Percentiles rank a stretch among this genome's conserved stretches.
Evolutionary conservation across 2,888 invertebrate species (phyloP).

Genomic region (Phytoseiulus persimilis): DNA sequence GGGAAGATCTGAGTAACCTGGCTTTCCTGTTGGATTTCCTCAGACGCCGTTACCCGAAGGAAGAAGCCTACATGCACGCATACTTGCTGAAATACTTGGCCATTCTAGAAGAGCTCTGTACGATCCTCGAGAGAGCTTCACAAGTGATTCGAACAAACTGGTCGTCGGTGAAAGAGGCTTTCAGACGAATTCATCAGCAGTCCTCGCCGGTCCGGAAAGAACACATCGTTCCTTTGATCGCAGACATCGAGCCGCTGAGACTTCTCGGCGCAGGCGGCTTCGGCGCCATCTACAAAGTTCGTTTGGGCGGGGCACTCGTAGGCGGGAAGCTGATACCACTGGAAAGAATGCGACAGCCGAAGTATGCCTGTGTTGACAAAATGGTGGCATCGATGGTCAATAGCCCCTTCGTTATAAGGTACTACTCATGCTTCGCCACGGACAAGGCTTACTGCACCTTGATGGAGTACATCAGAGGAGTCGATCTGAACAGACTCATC

Average conservation of each 20-base stretch:
- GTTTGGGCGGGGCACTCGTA: neutral
- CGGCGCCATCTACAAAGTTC: conserved; percentile 10
- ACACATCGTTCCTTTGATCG: neutral
- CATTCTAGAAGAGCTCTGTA: conserved; percentile 14
- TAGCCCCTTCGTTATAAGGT: neutral
- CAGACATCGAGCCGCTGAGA: neutral
- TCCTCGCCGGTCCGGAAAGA: neutral
- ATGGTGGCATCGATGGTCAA: conserved; percentile 7
- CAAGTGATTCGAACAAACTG: conserved; percentile 23
- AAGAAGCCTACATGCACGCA: neutral
- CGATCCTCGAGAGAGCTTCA: neutral
- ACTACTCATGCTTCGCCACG: conserved; percentile 1
- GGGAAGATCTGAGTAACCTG: conserved; percentile 17
- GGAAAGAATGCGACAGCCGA: conserved; percentile 9
- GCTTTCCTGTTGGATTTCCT: conserved; percentile 6
- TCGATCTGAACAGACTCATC: conserved; percentile 17
- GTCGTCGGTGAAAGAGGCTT: neutral
- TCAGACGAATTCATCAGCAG: neutral
- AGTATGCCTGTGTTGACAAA: conserved; percentile 16
- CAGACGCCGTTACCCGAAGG: neutral
- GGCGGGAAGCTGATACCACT: conserved; percentile 10
- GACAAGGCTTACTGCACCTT: conserved; percentile 14
- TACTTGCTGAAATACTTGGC: conserved; percentile 13
- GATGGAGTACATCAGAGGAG: conserved; percentile 19
- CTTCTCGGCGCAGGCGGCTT: conserved; percentile 14